Evolutionary conservation across 2,113 vertebrate species (phyloP).

Genomic region (Orycteropus afer): DNA sequence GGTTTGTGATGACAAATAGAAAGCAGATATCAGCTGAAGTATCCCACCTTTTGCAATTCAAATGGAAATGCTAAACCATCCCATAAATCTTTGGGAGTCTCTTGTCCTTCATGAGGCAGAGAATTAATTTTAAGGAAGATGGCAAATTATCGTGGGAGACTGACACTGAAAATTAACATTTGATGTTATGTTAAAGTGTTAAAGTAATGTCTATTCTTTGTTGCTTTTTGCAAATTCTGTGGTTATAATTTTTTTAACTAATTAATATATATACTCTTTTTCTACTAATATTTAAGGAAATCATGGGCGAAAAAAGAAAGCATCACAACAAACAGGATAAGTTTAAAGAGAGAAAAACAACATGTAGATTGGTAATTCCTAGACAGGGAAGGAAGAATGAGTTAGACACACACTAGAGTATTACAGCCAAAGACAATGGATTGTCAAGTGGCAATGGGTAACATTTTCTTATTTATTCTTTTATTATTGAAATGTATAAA

Average conservation of each 20-base stretch:
- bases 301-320: not conserved
- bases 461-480: not conserved
- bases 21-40: not conserved
- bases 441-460: not conserved
- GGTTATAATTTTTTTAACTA: not conserved
- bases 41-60: not conserved
- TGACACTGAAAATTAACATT: not conserved
- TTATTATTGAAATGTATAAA: not conserved
- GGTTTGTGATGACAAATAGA: not conserved
- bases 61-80: not conserved
- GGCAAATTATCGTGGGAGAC: not conserved
- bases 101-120: too few relatives aligned
- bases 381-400: not conserved
- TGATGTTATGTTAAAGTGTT: not conserved
- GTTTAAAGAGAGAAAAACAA: not conserved
- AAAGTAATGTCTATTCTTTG: not conserved
- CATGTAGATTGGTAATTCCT: not conserved
- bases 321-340: not conserved
- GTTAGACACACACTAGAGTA: not conserved
- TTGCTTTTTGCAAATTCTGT: not conserved
- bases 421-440: not conserved
- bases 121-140: not conserved
- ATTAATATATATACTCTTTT: not conserved
- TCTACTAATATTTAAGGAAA: not conserved
- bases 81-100: not conserved